Percentiles rank a stretch among this genome's conserved stretches.
Conservation (phyloP, 2,113 vertebrate genomes). For the Amphiprion ocellaris region DNA sequence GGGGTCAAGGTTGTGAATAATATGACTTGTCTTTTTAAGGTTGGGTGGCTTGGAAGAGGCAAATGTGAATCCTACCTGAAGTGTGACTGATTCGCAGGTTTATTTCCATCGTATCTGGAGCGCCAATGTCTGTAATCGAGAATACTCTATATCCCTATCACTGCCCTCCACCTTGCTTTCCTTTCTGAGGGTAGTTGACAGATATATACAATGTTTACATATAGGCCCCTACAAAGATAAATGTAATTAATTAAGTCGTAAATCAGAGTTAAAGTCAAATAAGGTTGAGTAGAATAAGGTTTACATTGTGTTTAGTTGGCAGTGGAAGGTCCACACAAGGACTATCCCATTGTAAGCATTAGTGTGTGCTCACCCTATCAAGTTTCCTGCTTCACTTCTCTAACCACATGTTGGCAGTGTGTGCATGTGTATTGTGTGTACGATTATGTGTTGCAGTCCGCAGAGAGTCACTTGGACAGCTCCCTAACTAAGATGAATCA, state of each 20-base stretch:
- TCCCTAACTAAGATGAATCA: conserved; percentile 79
- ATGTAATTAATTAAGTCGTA: background rate
- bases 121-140: too few relatives aligned
- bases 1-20: too few relatives aligned
- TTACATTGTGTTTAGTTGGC: background rate
- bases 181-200: background rate
- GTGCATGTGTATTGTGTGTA: conserved; percentile 38
- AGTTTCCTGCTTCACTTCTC: background rate
- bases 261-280: background rate
- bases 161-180: background rate
- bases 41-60: too few relatives aligned
- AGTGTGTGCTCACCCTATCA: conserved; percentile 32
- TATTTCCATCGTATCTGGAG: too few relatives aligned
- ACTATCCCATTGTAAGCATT: background rate
- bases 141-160: background rate
- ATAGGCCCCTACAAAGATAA: background rate
- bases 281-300: background rate
- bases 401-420: conserved; percentile 20
- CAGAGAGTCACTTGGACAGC: conserved; percentile 65
- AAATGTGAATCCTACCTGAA: too few relatives aligned
- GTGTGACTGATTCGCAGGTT: too few relatives aligned
- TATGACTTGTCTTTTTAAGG: too few relatives aligned
- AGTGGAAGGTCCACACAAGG: conserved; percentile 16
- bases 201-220: background rate
- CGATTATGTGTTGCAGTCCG: conserved; percentile 44